These are phyloP conservation scores for Drosophila murphyi DNA, from an alignment of 1,140 invertebrate species.

Conservation along the genomic window DNA sequence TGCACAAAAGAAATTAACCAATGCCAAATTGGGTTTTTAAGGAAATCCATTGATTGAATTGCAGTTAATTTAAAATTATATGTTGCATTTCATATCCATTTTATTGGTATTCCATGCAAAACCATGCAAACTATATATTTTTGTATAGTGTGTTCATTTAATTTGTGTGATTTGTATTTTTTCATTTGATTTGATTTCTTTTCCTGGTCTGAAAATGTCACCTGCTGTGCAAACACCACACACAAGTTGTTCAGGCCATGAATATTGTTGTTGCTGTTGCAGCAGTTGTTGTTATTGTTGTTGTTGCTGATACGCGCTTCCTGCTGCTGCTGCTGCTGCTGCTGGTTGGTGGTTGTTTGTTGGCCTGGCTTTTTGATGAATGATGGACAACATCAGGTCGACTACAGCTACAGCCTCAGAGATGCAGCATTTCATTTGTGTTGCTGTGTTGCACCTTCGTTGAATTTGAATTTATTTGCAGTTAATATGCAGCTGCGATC, in stretches of 20 bases:
- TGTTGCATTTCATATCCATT: no score
- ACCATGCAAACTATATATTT: not conserved
- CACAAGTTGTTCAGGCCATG: slow-evolving; percentile 42
- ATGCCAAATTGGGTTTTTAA: no score
- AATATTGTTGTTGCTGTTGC: slow-evolving; percentile 22
- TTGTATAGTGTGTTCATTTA: not conserved
- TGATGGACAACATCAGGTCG: slow-evolving; percentile 64
- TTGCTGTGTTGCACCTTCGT: slow-evolving; percentile 15
- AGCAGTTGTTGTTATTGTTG: slow-evolving; percentile 23
- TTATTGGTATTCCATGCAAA: not conserved
- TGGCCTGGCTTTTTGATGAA: slow-evolving; percentile 65
- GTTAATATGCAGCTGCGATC: slow-evolving; percentile 47
- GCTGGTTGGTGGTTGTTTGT: not conserved
- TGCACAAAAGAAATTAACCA: no score
- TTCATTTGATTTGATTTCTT: slow-evolving; percentile 45
- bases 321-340: slow-evolving; percentile 39
- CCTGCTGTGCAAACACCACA: slow-evolving; percentile 79
- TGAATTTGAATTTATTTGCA: slow-evolving; percentile 66
- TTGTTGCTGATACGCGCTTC: slow-evolving; percentile 36
- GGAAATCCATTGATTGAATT: no score
- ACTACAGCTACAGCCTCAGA: slow-evolving; percentile 19
- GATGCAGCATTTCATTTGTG: slow-evolving; percentile 33
- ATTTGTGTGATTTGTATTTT: slow-evolving; percentile 21
- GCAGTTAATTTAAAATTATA: no score
- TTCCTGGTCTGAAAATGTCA: slow-evolving; percentile 76